phyloP scores from a whole-genome alignment of 2,113 vertebrate species.

The Oxyura jamaicensis region DNA sequence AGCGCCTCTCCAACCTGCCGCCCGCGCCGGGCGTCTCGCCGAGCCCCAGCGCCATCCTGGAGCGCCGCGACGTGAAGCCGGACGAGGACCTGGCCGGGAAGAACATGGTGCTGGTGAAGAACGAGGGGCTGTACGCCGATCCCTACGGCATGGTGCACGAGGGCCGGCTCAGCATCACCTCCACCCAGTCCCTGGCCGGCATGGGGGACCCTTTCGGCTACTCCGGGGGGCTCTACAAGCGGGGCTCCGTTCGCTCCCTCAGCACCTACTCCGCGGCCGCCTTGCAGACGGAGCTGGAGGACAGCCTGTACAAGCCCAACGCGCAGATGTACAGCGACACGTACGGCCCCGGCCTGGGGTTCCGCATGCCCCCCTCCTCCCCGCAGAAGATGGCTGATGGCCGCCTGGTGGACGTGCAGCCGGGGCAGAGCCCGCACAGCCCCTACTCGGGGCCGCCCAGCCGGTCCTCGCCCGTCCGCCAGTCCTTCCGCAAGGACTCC shows the following conservation, averaged over 20 bases:
- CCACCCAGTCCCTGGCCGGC: slow-evolving; percentile 89
- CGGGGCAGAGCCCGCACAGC: slow-evolving; percentile 83
- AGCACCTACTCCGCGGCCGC: slow-evolving; percentile 96
- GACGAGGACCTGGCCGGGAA: slow-evolving; percentile 93
- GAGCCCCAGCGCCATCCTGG: slow-evolving; percentile 96
- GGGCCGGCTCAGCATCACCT: slow-evolving; percentile 93
- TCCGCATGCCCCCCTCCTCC: slow-evolving; percentile 92
- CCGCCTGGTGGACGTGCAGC: slow-evolving; percentile 78
- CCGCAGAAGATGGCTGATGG: slow-evolving; percentile 91
- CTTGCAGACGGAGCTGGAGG: slow-evolving; percentile 92
- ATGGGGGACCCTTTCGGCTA: slow-evolving; percentile 92
- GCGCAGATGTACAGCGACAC: slow-evolving; percentile 87
- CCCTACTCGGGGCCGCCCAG: slow-evolving; percentile 91
- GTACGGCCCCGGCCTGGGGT: slow-evolving; percentile 85
- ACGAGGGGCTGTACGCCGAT: slow-evolving; percentile 91
- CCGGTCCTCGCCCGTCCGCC: slow-evolving; percentile 91
- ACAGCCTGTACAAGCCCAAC: slow-evolving; percentile 90
- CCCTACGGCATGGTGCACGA: slow-evolving; percentile 94
- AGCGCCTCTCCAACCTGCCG: slow-evolving; percentile 79
- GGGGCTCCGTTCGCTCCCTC: slow-evolving; percentile 93
- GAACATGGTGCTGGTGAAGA: slow-evolving; percentile 93
- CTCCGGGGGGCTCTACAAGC: slow-evolving; percentile 91
- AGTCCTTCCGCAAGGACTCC: slow-evolving; percentile 95
- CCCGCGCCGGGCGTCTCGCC: slow-evolving; percentile 85
- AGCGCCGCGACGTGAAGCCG: slow-evolving; percentile 95